Conservation (phyloP, 2,888 invertebrate genomes). For the Eupeodes luniger region DNA sequence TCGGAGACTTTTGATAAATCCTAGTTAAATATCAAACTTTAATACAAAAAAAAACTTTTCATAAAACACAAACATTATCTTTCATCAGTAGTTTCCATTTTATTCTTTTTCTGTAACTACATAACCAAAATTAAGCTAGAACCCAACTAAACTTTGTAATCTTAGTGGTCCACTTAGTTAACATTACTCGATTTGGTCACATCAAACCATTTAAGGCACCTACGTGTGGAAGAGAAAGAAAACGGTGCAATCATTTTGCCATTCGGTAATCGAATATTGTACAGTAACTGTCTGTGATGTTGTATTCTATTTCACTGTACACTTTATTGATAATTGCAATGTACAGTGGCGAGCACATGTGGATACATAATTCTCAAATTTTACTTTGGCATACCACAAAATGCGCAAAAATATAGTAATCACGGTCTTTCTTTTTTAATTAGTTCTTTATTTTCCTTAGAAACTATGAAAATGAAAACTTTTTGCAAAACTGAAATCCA, state of each 20-base stretch:
- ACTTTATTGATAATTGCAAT: background rate
- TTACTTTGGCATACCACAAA: too few relatives aligned
- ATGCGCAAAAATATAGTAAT: too few relatives aligned
- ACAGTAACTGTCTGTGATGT: too few relatives aligned
- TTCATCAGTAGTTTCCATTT: background rate
- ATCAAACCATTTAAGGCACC: constrained; percentile 23
- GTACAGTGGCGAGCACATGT: too few relatives aligned
- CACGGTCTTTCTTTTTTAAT: too few relatives aligned
- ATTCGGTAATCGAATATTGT: background rate
- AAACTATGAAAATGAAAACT: too few relatives aligned
- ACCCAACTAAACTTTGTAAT: background rate
- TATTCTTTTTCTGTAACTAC: background rate
- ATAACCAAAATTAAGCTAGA: background rate
- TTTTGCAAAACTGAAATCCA: too few relatives aligned
- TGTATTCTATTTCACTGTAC: constrained; percentile 1
- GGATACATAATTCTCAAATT: too few relatives aligned
- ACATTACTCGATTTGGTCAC: constrained; percentile 19
- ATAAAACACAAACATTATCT: background rate
- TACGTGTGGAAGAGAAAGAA: background rate
- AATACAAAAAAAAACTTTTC: background rate
- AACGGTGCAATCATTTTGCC: background rate
- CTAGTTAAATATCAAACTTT: constrained; percentile 19
- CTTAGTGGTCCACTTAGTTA: background rate
- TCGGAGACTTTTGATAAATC: constrained; percentile 30
- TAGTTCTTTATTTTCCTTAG: too few relatives aligned